Evolutionary conservation across 2,113 vertebrate genomes (phyloP).

Genomic region (Tachysurus vachellii): DNA sequence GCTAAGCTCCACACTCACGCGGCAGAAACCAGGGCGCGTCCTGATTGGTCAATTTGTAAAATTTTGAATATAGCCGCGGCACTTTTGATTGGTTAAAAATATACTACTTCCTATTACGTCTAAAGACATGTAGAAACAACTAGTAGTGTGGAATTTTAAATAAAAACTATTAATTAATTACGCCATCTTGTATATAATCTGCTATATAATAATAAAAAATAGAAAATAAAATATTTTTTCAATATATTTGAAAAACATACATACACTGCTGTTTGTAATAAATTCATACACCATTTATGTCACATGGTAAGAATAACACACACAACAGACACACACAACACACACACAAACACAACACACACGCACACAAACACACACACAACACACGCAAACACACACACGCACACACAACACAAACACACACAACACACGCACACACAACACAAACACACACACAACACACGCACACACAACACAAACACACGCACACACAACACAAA

Average conservation of each 20-base stretch:
- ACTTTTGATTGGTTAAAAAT: conserved; percentile 58
- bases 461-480: neutral
- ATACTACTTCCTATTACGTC: neutral
- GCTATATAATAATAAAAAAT: no score
- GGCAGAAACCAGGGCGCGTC: neutral
- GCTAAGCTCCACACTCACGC: neutral
- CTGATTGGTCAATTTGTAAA: conserved; percentile 67
- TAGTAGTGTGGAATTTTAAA: no score
- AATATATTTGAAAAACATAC: no score
- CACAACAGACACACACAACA: neutral
- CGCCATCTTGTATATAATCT: neutral
- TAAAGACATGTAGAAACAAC: neutral
- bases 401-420: neutral
- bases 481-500: neutral
- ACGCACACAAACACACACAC: neutral
- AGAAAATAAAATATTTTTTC: no score
- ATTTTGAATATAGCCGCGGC: conserved; percentile 53
- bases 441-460: no score
- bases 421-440: no score
- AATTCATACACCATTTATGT: neutral
- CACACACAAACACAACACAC: no score
- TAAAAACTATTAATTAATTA: neutral
- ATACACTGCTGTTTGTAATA: neutral
- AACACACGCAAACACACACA: neutral
- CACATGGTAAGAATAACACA: neutral